Evolutionary conservation across 1,140 invertebrate genomes (phyloP), one percentile per base, ranked within the genome.

Genomic region (Atta cephalotes): DNA sequence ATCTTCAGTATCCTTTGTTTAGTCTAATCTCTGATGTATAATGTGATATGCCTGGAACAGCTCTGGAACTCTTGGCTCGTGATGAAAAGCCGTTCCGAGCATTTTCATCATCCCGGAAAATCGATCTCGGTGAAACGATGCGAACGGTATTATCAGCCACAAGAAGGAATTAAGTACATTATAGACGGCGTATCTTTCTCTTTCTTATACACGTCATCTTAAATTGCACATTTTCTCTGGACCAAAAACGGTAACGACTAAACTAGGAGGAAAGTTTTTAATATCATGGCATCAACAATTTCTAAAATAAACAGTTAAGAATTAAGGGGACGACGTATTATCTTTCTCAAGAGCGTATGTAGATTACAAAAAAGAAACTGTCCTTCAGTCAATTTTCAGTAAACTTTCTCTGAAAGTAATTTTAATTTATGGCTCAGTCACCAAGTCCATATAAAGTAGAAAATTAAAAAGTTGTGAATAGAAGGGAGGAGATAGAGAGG

Each of bases 111-210:
- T 79, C 77, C 2, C 12, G 4, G 66, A 71, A 81, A 39, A 81
- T 81, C 79, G 79, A 81, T 81, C 10, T 21, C 3, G 66, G 68
- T 49, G 35, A 81, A 81, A 79, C 77, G 77, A 79, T 45, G 77
- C 39, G 76, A 78, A 65, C 39, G 77, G 45, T 79, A 79, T 66
- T 79, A 79, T 68, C 77, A 62, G 60, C 60, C 76, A 25, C 76
- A 79, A 79, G 76, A 66, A 66, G 77, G 45, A 79, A 79, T 79
- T 79, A 79, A 66, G 77, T 66, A 79, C 62, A 79, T 79, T 79
- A 65, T 79, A 79, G 56, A 62, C 56, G 74, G 21, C 16, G 35
- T 66, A 79, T 66, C 60, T 79, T 18, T 51, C 18, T 66, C 62
- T 51, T 14, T 58, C 16, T 9, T 56, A 35, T 35, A 79, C 14